phyloP scores from a whole-genome alignment of 2,797 vertebrate species.

The Liparis tanakae region DNA sequence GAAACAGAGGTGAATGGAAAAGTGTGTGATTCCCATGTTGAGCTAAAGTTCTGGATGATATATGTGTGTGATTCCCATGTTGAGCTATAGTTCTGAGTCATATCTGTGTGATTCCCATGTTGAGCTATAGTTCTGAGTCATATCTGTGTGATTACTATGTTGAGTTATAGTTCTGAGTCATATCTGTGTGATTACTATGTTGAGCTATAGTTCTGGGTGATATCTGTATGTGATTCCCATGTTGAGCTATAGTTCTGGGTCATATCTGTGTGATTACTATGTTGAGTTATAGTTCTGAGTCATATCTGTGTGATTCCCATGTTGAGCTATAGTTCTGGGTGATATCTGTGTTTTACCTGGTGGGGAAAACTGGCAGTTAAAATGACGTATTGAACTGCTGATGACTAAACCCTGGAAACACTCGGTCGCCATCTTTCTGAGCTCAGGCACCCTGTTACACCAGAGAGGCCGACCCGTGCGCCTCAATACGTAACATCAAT shows the following conservation, averaged over 20 bases:
- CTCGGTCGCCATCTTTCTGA: background rate
- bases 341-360: no score
- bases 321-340: background rate
- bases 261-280: slow-evolving; percentile 29
- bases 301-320: slow-evolving; percentile 28
- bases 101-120: no score
- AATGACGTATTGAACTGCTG: background rate
- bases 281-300: no score
- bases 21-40: slow-evolving; percentile 25
- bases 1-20: no score
- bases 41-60: background rate
- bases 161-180: background rate
- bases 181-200: slow-evolving; percentile 19
- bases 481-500: background rate
- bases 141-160: no score
- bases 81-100: background rate
- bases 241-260: no score
- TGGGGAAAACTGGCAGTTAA: no score
- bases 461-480: background rate
- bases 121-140: background rate
- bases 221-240: slow-evolving; percentile 26
- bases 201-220: no score
- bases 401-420: no score
- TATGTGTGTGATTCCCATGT: no score
- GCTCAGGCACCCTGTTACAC: background rate